Percentiles rank a stretch among this genome's conserved stretches.
phyloP scores from a whole-genome alignment of 2,113 vertebrate genomes.

The pig (Sus scrofa) region T2T-Sscrofa CM000824.6:76523001-76523500 shows the following conservation, averaged over 20 bases:
- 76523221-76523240: background rate
- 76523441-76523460: constrained; percentile 26
- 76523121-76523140: no score
- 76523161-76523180: background rate
- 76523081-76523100: no score
- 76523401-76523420: constrained; percentile 48
- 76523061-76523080: no score
- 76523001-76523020: no score
- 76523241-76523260: background rate
- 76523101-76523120: no score
- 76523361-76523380: constrained; percentile 14
- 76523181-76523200: background rate
- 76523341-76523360: background rate
- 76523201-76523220: background rate
- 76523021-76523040: no score
- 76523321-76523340: background rate
- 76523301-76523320: background rate
- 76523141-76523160: background rate
- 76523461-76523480: constrained; percentile 31
- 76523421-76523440: constrained; percentile 62
- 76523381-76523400: constrained; percentile 16
- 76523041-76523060: no score
- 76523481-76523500: constrained; percentile 58
- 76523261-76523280: constrained; percentile 34
- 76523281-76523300: background rate